These are phyloP conservation scores for Echinarachnius parma DNA, from an alignment of 53 echinoderm and acorn worm genomes.

Conservation along the genomic window DNA sequence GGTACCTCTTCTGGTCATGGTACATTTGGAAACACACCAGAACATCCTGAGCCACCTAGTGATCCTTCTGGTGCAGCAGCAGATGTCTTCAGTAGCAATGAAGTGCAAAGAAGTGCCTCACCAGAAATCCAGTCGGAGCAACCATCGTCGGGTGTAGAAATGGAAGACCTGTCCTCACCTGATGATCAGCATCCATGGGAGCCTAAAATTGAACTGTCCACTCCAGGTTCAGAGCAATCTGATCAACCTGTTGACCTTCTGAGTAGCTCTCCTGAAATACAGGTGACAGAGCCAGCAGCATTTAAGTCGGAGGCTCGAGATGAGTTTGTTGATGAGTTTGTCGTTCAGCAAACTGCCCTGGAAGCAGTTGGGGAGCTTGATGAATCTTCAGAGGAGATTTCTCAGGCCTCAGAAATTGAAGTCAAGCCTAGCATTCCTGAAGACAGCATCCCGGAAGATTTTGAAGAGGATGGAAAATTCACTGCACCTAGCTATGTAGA, in stretches of 20 bases:
- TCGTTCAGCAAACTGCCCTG: constrained; percentile 36
- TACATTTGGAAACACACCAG: constrained; percentile 51
- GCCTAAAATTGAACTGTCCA: constrained; percentile 65
- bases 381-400: constrained; percentile 82
- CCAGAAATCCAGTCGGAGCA: constrained; percentile 62
- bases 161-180: constrained; percentile 65
- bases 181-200: constrained; percentile 83
- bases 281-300: constrained; percentile 49
- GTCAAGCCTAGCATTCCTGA: constrained; percentile 57
- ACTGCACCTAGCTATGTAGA: too few relatives aligned
- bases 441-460: too few relatives aligned
- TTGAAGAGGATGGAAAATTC: too few relatives aligned
- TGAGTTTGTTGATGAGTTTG: constrained; percentile 33
- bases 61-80: constrained; percentile 22
- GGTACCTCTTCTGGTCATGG: constrained; percentile 54
- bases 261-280: constrained; percentile 45
- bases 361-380: constrained; percentile 60
- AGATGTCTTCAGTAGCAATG: too few relatives aligned
- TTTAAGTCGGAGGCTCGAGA: constrained; percentile 55
- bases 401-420: constrained; percentile 92
- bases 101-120: too few relatives aligned
- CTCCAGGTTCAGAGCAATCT: constrained; percentile 40
- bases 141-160: constrained; percentile 63
- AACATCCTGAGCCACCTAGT: constrained; percentile 49
- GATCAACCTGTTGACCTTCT: constrained; percentile 37